Conservation (phyloP, 53 echinoderm and acorn worm species). For the Crossaster papposus region DNA sequence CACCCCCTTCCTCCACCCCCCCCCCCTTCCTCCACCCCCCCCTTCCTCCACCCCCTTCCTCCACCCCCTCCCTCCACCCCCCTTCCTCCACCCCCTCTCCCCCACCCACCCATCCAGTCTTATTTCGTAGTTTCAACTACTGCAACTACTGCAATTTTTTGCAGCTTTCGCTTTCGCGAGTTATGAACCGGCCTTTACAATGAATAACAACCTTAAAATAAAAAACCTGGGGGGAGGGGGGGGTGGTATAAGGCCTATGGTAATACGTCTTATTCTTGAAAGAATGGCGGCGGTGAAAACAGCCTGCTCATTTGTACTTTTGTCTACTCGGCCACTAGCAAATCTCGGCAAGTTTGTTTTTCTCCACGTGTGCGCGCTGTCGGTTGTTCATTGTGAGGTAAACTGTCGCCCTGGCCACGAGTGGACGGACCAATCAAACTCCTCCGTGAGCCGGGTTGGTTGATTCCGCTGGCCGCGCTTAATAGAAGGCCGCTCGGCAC, state of each 20-base stretch:
- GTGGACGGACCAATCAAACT: neutral
- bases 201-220: too few species aligned
- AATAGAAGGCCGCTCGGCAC: constrained; percentile 17
- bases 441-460: neutral
- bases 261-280: constrained; percentile 10
- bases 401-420: neutral
- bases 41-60: too few species aligned
- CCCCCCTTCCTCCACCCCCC: too few species aligned
- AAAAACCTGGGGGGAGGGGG: too few species aligned
- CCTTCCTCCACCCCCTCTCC: too few species aligned
- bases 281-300: constrained; percentile 18
- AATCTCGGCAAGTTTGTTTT: neutral
- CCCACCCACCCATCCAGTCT: too few species aligned
- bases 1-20: too few species aligned
- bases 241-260: neutral
- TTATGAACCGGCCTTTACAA: too few species aligned
- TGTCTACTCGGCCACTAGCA: neutral
- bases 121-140: too few species aligned
- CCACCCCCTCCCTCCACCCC: too few species aligned
- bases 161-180: too few species aligned
- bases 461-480: constrained; percentile 11
- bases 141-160: too few species aligned
- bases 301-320: neutral
- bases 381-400: neutral
- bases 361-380: neutral